Evolutionary conservation across 2,113 vertebrate species (phyloP), one percentile per base, ranked within the genome.

Genomic region (Numida meleagris): DNA sequence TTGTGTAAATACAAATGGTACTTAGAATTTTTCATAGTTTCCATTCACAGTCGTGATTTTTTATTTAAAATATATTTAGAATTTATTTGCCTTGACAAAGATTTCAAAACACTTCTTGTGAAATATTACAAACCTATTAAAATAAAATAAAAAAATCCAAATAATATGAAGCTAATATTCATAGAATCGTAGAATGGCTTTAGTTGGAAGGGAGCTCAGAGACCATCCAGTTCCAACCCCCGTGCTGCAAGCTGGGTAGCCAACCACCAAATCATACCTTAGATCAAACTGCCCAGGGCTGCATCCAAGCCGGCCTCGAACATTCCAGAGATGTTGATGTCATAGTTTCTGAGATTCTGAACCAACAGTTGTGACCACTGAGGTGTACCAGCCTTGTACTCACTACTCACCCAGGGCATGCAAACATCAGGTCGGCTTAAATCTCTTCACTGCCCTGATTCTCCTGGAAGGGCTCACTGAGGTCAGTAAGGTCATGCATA

Each of bases 401-500:
- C 53, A 17, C 5, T 40, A 8, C 10, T 57, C 24, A 46, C 18
- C 17, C 17, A 21, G 38, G 77, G 10, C 34, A 7, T 7, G 16
- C 12, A 33, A 40, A 29, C 20, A 12, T 31, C 36, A 40, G 3
- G 2, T 13, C 33, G 15, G 10, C 3, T 19, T 21, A 8, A 59
- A 70, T n/a, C 29, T 27, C 0, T 42, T 88, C 57, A 18, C 51
- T 57, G 14, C 5, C 6, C 9, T 57, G 27, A 2, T 24, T 90
- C 46, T 46, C 36, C 40, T 38, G 38, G 14, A 42, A 63, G 12
- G 1, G 3, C 10, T 63, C 36, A 9, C 43, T 50, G 53, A 62
- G 17, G 6, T 38, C 59, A 9, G 0, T 33, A 73, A 16, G 55
- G 57, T 14, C 14, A 27, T 24, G 5, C 11, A 2, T 11, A 4